Evolutionary conservation across 2,797 vertebrate genomes (phyloP).

Genomic region (Taeniopygia guttata): DNA sequence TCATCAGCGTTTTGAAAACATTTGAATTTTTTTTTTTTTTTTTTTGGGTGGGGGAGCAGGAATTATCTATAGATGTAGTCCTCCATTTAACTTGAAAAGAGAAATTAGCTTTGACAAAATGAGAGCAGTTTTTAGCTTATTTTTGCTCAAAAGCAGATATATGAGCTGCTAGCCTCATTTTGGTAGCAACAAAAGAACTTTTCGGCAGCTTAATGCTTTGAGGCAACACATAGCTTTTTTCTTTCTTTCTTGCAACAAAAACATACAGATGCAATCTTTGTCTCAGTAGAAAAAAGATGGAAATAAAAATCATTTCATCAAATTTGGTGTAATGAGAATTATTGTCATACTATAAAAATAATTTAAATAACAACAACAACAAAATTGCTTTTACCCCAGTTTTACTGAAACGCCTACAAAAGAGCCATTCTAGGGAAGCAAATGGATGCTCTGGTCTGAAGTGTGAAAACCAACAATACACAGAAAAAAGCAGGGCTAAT

Average conservation of each 20-base stretch:
- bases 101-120: slow-evolving; percentile 54
- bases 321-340: slow-evolving; percentile 50
- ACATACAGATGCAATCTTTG: slow-evolving; percentile 67
- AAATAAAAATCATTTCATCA: slow-evolving; percentile 55
- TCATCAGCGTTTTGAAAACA: not conserved
- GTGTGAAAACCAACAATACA: not conserved
- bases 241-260: slow-evolving; percentile 42
- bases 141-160: slow-evolving; percentile 53
- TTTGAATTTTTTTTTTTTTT: too few relatives aligned
- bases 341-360: slow-evolving; percentile 52
- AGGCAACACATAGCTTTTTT: slow-evolving; percentile 53
- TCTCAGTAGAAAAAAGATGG: slow-evolving; percentile 28
- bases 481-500: not conserved
- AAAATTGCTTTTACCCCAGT: slow-evolving; percentile 12
- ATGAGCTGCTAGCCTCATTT: slow-evolving; percentile 46
- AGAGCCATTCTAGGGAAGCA: not conserved
- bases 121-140: slow-evolving; percentile 45
- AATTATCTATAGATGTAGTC: slow-evolving; percentile 25
- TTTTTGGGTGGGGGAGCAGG: too few relatives aligned
- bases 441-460: not conserved
- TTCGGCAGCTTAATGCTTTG: slow-evolving; percentile 52
- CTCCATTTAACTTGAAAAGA: slow-evolving; percentile 51
- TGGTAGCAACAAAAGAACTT: slow-evolving; percentile 52
- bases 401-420: not conserved
- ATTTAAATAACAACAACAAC: slow-evolving; percentile 53